phyloP scores from a whole-genome alignment of 2,113 vertebrate species.

The Mola mola region DNA sequence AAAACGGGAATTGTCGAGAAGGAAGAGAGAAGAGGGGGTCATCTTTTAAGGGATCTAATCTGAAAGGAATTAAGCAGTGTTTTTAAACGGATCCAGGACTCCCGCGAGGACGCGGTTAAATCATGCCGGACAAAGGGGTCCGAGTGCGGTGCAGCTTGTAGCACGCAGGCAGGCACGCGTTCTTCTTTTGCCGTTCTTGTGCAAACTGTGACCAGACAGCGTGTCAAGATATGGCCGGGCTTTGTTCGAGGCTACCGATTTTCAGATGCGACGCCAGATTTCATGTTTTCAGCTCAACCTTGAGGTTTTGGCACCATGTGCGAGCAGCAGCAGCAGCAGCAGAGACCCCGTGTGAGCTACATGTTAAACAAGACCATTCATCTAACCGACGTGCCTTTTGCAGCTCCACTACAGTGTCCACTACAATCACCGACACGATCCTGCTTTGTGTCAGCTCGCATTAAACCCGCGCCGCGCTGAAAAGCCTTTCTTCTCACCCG shows the following conservation, averaged over 20 bases:
- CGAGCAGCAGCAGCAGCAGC: constrained; percentile 42
- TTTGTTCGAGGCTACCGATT: no score
- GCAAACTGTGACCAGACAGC: no score
- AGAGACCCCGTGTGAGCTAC: constrained; percentile 10
- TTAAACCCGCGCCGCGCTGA: constrained; percentile 55
- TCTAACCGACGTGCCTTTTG: constrained; percentile 42
- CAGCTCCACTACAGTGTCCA: constrained; percentile 49
- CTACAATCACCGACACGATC: constrained; percentile 61
- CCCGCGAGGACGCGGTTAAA: constrained; percentile 18
- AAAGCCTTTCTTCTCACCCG: constrained; percentile 43
- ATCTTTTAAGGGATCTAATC: constrained; percentile 11
- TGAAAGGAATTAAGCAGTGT: constrained; percentile 69
- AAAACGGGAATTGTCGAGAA: constrained; percentile 67
- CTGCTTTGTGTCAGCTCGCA: constrained; percentile 67
- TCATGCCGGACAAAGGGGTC: background rate
- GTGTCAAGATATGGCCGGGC: no score
- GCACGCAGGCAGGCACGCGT: no score
- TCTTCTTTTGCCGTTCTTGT: no score
- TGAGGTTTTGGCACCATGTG: no score
- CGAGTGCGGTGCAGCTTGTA: background rate
- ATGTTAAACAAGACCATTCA: constrained; percentile 52
- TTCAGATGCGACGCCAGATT: background rate
- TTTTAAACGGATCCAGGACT: constrained; percentile 55
- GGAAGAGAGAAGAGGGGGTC: constrained; percentile 57
- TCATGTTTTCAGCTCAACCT: constrained; percentile 20